phyloP scores from a whole-genome alignment of 2,797 vertebrate species.

The Dendrocincla fuliginosa region DNA sequence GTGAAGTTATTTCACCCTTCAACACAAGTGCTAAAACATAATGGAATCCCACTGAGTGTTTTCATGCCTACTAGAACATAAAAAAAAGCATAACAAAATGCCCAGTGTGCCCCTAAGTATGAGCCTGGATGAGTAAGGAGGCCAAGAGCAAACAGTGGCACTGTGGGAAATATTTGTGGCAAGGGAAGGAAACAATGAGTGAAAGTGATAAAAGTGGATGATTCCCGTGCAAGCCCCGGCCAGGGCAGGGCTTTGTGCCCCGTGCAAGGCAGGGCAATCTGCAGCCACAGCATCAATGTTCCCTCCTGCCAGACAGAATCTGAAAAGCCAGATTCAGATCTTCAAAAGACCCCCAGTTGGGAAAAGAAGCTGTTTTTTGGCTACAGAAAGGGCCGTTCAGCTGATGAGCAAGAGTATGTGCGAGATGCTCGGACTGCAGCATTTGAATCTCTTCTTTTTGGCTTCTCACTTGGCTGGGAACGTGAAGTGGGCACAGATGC shows the following conservation, averaged over 20 bases:
- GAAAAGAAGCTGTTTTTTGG: neutral
- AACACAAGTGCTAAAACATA: conserved; percentile 58
- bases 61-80: conserved; percentile 60
- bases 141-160: conserved; percentile 47
- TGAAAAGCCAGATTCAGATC: neutral
- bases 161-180: conserved; percentile 58
- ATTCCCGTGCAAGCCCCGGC: neutral
- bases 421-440: neutral
- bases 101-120: conserved; percentile 57
- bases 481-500: neutral
- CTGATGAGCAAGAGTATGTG: neutral
- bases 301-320: neutral
- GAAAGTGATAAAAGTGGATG: conserved; percentile 53
- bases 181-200: conserved; percentile 29
- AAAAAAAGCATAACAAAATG: conserved; percentile 54
- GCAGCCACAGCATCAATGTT: neutral
- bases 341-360: neutral
- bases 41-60: conserved; percentile 67
- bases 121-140: conserved; percentile 58
- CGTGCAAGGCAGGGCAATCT: neutral
- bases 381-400: neutral
- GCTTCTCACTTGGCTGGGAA: neutral
- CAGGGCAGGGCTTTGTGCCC: neutral
- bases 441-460: neutral
- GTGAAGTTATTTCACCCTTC: conserved; percentile 61